Conservation (phyloP, 2,888 invertebrate genomes). For the Drosophila borborema region DNA sequence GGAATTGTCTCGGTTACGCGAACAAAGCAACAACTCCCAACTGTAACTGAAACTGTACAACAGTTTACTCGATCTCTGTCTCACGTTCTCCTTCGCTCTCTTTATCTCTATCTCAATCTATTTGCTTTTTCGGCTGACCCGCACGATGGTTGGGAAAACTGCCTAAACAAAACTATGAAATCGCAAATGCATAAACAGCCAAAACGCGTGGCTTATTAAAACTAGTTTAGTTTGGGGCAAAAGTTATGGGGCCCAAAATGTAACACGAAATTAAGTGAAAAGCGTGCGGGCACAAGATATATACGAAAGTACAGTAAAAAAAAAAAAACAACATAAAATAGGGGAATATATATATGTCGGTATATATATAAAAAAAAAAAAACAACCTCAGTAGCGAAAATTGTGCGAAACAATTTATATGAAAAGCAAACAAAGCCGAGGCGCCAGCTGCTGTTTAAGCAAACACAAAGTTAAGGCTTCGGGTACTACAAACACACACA, state of each 20-base stretch:
- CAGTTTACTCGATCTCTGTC: constrained; percentile 1
- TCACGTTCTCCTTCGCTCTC: no score
- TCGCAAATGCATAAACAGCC: constrained; percentile 38
- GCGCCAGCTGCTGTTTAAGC: constrained; percentile 72
- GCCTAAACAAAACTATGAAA: constrained; percentile 25
- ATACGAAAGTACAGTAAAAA: constrained; percentile 37
- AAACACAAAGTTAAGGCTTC: constrained; percentile 70
- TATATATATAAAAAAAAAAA: not conserved
- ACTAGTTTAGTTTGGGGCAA: constrained; percentile 41
- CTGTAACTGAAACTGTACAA: constrained; percentile 45
- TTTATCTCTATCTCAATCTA: not conserved
- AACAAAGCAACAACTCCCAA: constrained; percentile 5
- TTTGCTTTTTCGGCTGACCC: constrained; percentile 16
- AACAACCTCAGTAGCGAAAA: constrained; percentile 37
- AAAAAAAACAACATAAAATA: constrained; percentile 6
- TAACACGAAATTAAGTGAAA: constrained; percentile 59
- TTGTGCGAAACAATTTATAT: constrained; percentile 67
- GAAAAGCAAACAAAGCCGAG: constrained; percentile 61
- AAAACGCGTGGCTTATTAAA: constrained; percentile 54
- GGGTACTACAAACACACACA: constrained; percentile 7
- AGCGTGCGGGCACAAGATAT: constrained; percentile 60
- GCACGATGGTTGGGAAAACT: constrained; percentile 7
- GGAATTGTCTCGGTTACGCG: constrained; percentile 34
- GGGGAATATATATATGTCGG: constrained; percentile 11
- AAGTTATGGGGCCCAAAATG: constrained; percentile 31